Base-by-base conservation (phyloP, 2,888 invertebrate species). In the Slavum lentiscoides region DNA sequence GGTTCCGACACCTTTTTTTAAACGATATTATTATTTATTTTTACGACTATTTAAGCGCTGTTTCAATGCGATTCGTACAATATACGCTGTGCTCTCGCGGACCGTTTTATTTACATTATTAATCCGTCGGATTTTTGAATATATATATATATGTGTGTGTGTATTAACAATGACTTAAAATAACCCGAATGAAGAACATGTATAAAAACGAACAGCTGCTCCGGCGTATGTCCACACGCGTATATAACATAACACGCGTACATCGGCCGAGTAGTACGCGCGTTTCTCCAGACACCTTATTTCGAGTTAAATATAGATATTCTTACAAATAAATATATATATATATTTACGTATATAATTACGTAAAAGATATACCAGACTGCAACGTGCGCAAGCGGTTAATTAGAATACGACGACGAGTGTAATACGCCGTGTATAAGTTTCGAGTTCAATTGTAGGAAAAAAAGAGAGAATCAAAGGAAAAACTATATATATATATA, bases 291-390 rank as follows among this genome's bases (percentile, higher is more conserved):
- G 53, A 55, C 64, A 74, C 61, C 43, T 74, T 64, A 37, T 74
- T 64, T 37, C 9, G 6, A 64, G 64, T 53, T 64, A 74, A 55
- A 64, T 64, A 64, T 64, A 74, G 62, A 74, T 62, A 53, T 17
- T 73, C 39, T 59, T 43, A 72, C 59, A 59, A 70, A 70, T 70
- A n/a, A n/a, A n/a, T n/a, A n/a, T n/a, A 39, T 72, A 30, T 19
- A 9, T 43, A 43, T 43, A 43, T 43, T 9, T 43, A 43, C 6
- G 1, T 9, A 43, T 43, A n/a, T 43, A 21, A 17, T 9, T 59
- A 72, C 13, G 39, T 30, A 49, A 19, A 61, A 58, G n/a, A 37
- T n/a, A 49, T 15, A 30, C 30, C 1, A 49, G 49, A 43, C 43
- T 72, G 21, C 23, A 72, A 13, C 61, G n/a, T 43, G 11, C 49